Evolutionary conservation across 2,888 invertebrate genomes (phyloP).

Genomic region (Drosophila parthenogenetica): DNA sequence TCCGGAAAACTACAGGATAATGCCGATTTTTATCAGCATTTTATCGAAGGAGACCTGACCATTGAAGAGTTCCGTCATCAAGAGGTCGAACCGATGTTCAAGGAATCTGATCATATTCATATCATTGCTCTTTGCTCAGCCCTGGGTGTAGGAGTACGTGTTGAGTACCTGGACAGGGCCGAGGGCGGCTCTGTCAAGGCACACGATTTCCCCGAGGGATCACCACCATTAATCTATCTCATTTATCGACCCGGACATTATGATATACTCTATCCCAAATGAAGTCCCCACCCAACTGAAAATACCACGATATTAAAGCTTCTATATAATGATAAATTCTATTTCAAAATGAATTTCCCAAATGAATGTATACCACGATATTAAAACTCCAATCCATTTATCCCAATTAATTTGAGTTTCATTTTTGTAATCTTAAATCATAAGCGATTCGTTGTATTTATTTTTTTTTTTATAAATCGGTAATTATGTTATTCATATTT

Average conservation of each 20-base stretch:
- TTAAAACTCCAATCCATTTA: too few relatives aligned
- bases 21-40: conserved; percentile 96
- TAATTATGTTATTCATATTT: too few relatives aligned
- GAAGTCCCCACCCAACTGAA: too few relatives aligned
- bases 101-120: conserved; percentile 97
- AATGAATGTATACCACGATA: too few relatives aligned
- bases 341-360: too few relatives aligned
- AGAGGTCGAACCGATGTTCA: conserved; percentile 85
- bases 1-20: conserved; percentile 98
- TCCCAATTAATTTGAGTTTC: too few relatives aligned
- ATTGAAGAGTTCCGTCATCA: conserved; percentile 96
- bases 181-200: conserved; percentile 92
- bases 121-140: conserved; percentile 97
- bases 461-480: too few relatives aligned
- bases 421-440: too few relatives aligned
- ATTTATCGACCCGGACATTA: conserved; percentile 99
- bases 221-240: conserved; percentile 92
- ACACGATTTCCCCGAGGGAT: conserved; percentile 95
- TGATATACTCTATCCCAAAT: conserved; percentile 95
- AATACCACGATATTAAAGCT: not conserved
- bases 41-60: conserved; percentile 96
- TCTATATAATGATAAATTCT: too few relatives aligned
- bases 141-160: conserved; percentile 93
- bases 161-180: conserved; percentile 99
- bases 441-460: too few relatives aligned